These are phyloP conservation scores for Hirtodrosophila confusa DNA, from an alignment of 2,888 invertebrate genomes.

Conservation along the genomic window DNA sequence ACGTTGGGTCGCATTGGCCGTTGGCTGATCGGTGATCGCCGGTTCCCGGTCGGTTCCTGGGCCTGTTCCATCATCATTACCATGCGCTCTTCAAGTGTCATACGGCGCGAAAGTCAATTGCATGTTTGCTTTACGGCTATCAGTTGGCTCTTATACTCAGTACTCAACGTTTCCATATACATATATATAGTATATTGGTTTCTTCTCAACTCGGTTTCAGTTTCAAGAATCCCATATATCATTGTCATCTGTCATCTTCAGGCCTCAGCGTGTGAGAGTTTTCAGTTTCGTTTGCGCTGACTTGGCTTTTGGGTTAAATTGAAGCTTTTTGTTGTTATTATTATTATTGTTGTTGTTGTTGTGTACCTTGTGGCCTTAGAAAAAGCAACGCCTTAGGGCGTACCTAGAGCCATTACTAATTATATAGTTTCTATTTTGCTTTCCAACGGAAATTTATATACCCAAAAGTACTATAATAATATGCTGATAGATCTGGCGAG, in stretches of 20 bases:
- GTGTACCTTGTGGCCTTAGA: constrained; percentile 31
- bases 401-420: constrained; percentile 65
- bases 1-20: constrained; percentile 9
- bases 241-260: constrained; percentile 63
- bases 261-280: constrained; percentile 50
- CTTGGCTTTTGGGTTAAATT: constrained; percentile 21
- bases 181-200: constrained; percentile 4
- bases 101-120: constrained; percentile 65
- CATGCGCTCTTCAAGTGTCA: constrained; percentile 59
- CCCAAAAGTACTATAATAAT: constrained; percentile 48
- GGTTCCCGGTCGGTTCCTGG: constrained; percentile 31
- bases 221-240: constrained; percentile 71
- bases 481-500: constrained; percentile 29
- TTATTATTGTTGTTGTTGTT: constrained; percentile 12
- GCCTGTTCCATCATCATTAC: constrained; percentile 40
- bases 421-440: constrained; percentile 67
- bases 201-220: constrained; percentile 51
- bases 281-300: constrained; percentile 62
- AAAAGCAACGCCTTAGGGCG: constrained; percentile 55
- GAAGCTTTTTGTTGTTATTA: constrained; percentile 27
- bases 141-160: constrained; percentile 24
- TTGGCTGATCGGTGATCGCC: constrained; percentile 13
- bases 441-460: constrained; percentile 59
- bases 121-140: constrained; percentile 44
- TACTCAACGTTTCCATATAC: background rate